Evolutionary conservation across 2,888 invertebrate species (phyloP).

Genomic region (Lacanobia oleracea): DNA sequence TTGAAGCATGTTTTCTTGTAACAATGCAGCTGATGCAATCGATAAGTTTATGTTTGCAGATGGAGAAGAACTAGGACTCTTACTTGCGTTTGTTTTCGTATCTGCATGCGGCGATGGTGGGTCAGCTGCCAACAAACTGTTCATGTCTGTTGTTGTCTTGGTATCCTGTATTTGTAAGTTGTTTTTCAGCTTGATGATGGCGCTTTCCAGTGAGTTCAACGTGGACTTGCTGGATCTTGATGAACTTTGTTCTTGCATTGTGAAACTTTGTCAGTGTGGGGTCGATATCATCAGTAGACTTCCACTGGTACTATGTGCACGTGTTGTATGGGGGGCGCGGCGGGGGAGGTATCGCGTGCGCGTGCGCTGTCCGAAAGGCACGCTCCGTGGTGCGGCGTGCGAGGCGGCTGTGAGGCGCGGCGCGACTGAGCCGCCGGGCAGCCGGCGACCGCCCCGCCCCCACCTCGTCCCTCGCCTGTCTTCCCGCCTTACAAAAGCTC

Average conservation of each 20-base stretch:
- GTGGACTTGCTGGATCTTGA: slow-evolving; percentile 86
- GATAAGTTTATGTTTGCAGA: slow-evolving; percentile 85
- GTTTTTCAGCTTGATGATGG: slow-evolving; percentile 89
- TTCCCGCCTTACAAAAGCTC: slow-evolving; percentile 90
- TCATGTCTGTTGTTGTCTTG: slow-evolving; percentile 83
- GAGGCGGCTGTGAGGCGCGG: slow-evolving; percentile 87
- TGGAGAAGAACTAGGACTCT: slow-evolving; percentile 83
- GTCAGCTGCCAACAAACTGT: slow-evolving; percentile 79
- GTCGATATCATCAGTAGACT: slow-evolving; percentile 67
- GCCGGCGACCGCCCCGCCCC: slow-evolving; percentile 88
- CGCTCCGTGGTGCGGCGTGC: slow-evolving; percentile 84
- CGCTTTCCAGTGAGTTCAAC: slow-evolving; percentile 88
- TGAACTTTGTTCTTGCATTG: slow-evolving; percentile 89
- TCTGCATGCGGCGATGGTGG: slow-evolving; percentile 82
- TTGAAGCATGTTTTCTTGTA: slow-evolving; percentile 92
- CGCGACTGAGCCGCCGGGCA: slow-evolving; percentile 89
- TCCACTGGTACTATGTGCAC: slow-evolving; percentile 74
- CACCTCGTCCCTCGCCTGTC: slow-evolving; percentile 81
- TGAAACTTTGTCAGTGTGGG: slow-evolving; percentile 69
- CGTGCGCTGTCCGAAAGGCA: slow-evolving; percentile 78
- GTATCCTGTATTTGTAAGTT: slow-evolving; percentile 89
- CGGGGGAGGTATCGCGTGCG: slow-evolving; percentile 84
- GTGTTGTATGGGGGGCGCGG: slow-evolving; percentile 80
- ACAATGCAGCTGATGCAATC: slow-evolving; percentile 91
- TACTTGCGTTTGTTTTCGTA: slow-evolving; percentile 84